Evolutionary conservation across 2,113 vertebrate genomes (phyloP).

Genomic region (Ibidorhyncha struthersii): DNA sequence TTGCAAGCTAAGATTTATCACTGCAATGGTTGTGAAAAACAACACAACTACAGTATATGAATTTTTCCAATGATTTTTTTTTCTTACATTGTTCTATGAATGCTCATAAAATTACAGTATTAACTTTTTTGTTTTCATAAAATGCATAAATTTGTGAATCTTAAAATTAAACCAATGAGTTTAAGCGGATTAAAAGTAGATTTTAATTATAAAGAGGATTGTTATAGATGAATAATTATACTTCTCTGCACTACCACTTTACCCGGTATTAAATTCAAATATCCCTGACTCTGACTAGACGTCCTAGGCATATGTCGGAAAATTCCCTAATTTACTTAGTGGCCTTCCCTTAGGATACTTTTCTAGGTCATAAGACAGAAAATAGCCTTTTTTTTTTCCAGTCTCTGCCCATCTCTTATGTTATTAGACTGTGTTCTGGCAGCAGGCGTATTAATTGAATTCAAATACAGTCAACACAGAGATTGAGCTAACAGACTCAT

Average conservation of each 20-base stretch:
- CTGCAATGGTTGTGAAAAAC: background rate
- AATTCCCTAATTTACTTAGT: background rate
- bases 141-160: background rate
- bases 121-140: background rate
- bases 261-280: background rate
- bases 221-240: background rate
- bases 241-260: background rate
- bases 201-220: background rate
- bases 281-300: background rate
- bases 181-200: background rate
- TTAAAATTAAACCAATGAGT: background rate
- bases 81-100: background rate
- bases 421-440: background rate
- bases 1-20: background rate
- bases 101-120: background rate
- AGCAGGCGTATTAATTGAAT: slow-evolving; percentile 37
- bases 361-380: slow-evolving; percentile 5
- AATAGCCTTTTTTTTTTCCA: background rate
- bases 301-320: background rate
- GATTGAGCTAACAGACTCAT: slow-evolving; percentile 27
- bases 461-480: slow-evolving; percentile 33
- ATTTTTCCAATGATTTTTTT: background rate
- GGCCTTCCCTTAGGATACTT: background rate
- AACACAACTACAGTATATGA: background rate
- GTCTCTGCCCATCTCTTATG: background rate